Percentiles rank a stretch among this genome's conserved stretches.
phyloP scores from a whole-genome alignment of 2,888 invertebrate species.

The Pocota personata region DNA sequence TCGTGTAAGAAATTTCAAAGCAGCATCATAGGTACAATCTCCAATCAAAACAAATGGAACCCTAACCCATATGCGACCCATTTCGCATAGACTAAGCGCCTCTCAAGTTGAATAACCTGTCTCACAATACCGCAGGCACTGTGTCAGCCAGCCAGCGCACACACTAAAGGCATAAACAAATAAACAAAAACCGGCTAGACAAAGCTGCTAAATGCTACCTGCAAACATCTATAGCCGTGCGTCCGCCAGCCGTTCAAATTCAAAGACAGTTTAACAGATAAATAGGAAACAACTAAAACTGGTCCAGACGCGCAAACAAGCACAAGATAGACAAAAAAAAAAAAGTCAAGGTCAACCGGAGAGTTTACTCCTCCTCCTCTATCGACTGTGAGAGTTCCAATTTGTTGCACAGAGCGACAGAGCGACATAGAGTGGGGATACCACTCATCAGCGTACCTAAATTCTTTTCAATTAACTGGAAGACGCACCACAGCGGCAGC shows the following conservation, averaged over 20 bases:
- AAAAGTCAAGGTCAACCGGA: slow-evolving; percentile 56
- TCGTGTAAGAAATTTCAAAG: background rate
- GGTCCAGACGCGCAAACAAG: slow-evolving; percentile 19
- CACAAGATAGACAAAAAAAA: background rate
- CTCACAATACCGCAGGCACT: slow-evolving; percentile 13
- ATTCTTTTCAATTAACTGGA: slow-evolving; percentile 40
- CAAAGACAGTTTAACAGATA: background rate
- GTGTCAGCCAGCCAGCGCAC: background rate
- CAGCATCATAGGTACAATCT: background rate
- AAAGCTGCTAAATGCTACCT: background rate
- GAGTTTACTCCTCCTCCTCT: background rate
- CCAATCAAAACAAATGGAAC: background rate
- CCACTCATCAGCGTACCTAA: background rate
- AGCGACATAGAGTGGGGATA: background rate
- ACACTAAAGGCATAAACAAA: background rate
- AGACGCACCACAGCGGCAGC: slow-evolving; percentile 13
- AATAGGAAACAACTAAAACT: background rate
- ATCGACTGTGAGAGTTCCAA: background rate
- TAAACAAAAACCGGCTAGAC: slow-evolving; percentile 27
- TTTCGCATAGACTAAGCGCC: background rate
- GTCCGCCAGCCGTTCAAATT: slow-evolving; percentile 11
- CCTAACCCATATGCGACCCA: background rate
- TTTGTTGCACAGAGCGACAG: too few relatives aligned
- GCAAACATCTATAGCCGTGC: background rate
- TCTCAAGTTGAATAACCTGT: slow-evolving; percentile 62